phyloP scores from a whole-genome alignment of 1,140 invertebrate species.

The Tetraneura akinire region DNA sequence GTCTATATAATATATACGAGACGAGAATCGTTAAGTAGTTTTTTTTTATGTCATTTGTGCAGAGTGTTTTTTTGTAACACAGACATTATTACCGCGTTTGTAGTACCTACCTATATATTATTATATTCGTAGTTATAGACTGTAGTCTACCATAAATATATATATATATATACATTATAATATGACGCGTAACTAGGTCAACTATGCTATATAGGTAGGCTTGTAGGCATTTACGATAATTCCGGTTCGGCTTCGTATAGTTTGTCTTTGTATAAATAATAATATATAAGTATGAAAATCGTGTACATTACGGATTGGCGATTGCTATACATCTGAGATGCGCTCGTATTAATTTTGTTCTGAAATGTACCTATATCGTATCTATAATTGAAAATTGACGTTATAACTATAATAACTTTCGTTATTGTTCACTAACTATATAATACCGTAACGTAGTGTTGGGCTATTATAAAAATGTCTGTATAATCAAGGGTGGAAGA shows the following conservation, averaged over 20 bases:
- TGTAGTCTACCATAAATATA: too few species aligned
- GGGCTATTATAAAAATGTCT: too few species aligned
- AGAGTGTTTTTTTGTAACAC: neutral
- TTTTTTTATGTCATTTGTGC: slow-evolving; percentile 15
- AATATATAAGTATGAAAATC: neutral
- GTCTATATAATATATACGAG: neutral
- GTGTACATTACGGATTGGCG: neutral
- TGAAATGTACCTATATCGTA: too few species aligned
- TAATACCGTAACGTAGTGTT: too few species aligned
- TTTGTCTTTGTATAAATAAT: neutral
- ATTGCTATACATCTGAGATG: slow-evolving; percentile 15
- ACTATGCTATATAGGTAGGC: neutral
- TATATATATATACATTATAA: neutral
- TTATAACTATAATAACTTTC: too few species aligned
- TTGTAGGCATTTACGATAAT: slow-evolving; percentile 6
- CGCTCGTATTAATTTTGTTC: neutral
- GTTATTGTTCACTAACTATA: too few species aligned
- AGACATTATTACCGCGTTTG: too few species aligned
- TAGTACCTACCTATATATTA: too few species aligned
- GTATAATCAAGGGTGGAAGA: too few species aligned
- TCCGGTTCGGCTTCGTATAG: too few species aligned
- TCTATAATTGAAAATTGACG: too few species aligned
- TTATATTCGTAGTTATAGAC: neutral
- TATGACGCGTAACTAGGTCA: slow-evolving; percentile 30
- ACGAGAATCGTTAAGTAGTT: slow-evolving; percentile 26